A percentile compares a stretch with the other conserved stretches of the same genome.
Evolutionary conservation across 1,140 invertebrate genomes (phyloP).

Genomic region (Zaprionus ornatus): DNA sequence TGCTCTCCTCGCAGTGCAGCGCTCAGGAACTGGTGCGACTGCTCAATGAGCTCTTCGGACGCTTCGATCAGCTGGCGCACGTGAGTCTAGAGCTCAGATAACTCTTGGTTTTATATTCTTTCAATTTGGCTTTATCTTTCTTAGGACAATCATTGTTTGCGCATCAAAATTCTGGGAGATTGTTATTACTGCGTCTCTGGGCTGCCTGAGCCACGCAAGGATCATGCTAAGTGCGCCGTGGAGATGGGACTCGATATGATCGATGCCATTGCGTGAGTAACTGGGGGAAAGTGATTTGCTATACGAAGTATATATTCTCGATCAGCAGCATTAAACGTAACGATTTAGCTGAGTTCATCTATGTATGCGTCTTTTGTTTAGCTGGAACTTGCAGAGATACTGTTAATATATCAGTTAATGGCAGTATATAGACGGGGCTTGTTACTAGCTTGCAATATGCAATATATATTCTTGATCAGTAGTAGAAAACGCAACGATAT

Average conservation of each 20-base stretch:
- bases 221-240: conserved; percentile 93
- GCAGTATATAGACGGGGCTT: too few relatives aligned
- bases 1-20: conserved; percentile 93
- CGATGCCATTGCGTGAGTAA: conserved; percentile 92
- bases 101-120: too few relatives aligned
- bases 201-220: conserved; percentile 90
- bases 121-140: neutral
- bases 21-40: conserved; percentile 91
- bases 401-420: too few relatives aligned
- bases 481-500: too few relatives aligned
- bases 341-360: too few relatives aligned
- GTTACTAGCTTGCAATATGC: too few relatives aligned
- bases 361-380: too few relatives aligned
- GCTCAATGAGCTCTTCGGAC: conserved; percentile 96
- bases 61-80: conserved; percentile 96
- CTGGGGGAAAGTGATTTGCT: neutral
- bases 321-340: too few relatives aligned
- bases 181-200: conserved; percentile 96
- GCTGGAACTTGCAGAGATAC: too few relatives aligned
- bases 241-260: conserved; percentile 97
- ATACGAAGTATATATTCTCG: neutral
- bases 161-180: conserved; percentile 96
- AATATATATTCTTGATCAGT: too few relatives aligned
- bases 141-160: conserved; percentile 93
- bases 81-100: conserved; percentile 85